phyloP scores from a whole-genome alignment of 2,113 vertebrate species.

The Dipodomys ordii region DNA sequence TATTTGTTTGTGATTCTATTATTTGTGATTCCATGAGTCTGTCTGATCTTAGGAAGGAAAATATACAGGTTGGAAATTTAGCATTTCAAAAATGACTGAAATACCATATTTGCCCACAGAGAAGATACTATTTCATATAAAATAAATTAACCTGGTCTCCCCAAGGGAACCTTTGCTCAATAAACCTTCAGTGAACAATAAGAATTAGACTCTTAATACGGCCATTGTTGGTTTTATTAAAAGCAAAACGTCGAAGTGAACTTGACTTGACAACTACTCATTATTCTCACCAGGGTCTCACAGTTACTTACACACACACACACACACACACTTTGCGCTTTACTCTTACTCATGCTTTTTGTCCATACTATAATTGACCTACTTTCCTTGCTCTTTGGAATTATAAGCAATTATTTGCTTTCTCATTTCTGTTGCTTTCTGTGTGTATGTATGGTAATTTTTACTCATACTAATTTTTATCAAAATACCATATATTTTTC shows the following conservation, averaged over 20 bases:
- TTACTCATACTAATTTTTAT: background rate
- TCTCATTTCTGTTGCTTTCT: background rate
- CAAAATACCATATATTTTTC: constrained; percentile 18
- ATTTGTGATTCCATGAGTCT: constrained; percentile 48
- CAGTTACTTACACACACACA: background rate
- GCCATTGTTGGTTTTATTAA: constrained; percentile 73
- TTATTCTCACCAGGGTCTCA: constrained; percentile 20
- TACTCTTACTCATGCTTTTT: background rate
- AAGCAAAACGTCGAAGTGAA: constrained; percentile 69
- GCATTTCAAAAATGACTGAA: constrained; percentile 61
- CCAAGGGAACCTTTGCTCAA: constrained; percentile 70
- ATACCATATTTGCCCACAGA: constrained; percentile 42
- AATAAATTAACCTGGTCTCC: constrained; percentile 71
- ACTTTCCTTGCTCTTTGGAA: constrained; percentile 46
- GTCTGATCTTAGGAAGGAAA: constrained; percentile 47
- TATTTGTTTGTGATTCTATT: constrained; percentile 69
- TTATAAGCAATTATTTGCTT: background rate
- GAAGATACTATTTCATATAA: constrained; percentile 65
- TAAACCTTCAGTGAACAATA: constrained; percentile 50
- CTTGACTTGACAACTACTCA: constrained; percentile 45
- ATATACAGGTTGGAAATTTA: constrained; percentile 19
- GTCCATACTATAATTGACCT: background rate
- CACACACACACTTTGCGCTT: background rate
- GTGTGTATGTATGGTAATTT: background rate
- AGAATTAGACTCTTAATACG: constrained; percentile 74